Evolutionary conservation across 2,888 invertebrate genomes (phyloP).

Genomic region (Zonitis immaculata): DNA sequence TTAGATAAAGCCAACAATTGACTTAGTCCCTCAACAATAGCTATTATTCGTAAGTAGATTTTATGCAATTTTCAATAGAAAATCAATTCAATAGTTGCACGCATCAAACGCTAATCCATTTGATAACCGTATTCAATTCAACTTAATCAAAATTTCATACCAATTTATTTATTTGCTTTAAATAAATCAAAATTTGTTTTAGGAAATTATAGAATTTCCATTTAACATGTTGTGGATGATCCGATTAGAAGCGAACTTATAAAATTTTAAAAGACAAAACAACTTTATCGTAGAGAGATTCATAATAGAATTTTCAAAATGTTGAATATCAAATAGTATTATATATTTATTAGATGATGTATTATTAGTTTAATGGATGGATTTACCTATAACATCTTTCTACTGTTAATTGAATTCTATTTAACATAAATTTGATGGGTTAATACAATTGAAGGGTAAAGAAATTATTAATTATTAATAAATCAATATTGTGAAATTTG

Average conservation of each 20-base stretch:
- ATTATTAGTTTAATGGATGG: background rate
- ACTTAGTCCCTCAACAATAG: background rate
- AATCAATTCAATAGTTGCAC: background rate
- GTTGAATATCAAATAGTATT: background rate
- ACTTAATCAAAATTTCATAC: background rate
- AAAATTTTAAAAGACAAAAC: background rate
- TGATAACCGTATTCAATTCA: background rate
- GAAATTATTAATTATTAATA: background rate
- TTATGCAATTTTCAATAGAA: background rate
- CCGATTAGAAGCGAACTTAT: no score
- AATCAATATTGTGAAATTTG: no score
- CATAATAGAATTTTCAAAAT: background rate
- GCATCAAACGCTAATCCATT: background rate
- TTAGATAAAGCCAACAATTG: constrained; percentile 1
- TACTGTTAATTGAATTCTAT: background rate
- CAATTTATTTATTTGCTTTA: background rate
- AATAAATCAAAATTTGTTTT: no score
- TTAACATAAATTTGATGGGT: background rate
- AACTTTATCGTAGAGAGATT: background rate
- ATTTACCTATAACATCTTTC: background rate
- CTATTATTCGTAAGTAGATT: constrained; percentile 1
- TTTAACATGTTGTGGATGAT: no score
- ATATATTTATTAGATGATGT: no score
- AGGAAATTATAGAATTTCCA: no score
- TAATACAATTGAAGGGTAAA: background rate